These are phyloP conservation scores for Eupithecia dodoneata DNA, from an alignment of 2,888 invertebrate genomes.

Conservation along the genomic window DNA sequence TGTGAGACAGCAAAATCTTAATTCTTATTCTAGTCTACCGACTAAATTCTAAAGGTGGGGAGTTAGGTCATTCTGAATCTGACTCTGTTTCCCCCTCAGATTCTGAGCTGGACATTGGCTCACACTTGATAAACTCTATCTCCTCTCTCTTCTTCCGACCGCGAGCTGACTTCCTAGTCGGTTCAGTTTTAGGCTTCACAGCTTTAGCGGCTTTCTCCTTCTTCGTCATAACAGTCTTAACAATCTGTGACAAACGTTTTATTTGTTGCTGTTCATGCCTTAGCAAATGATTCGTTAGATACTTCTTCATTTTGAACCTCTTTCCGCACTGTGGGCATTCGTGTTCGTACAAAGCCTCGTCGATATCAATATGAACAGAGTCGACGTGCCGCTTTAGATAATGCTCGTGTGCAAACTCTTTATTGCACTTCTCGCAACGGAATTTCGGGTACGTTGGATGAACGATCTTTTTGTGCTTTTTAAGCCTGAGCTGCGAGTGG, in stretches of 20 bases:
- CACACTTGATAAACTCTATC: slow-evolving; percentile 79
- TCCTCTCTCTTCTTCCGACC: slow-evolving; percentile 60
- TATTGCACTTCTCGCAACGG: slow-evolving; percentile 74
- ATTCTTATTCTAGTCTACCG: background rate
- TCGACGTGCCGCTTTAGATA: slow-evolving; percentile 72
- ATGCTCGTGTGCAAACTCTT: slow-evolving; percentile 77
- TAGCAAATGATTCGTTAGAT: slow-evolving; percentile 73
- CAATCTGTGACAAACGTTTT: slow-evolving; percentile 75
- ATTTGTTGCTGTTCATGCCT: slow-evolving; percentile 77
- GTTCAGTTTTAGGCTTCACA: slow-evolving; percentile 39
- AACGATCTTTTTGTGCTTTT: slow-evolving; percentile 78
- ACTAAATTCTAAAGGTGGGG: background rate
- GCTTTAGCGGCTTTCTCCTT: slow-evolving; percentile 49
- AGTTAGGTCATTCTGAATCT: slow-evolving; percentile 19
- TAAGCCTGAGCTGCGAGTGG: slow-evolving; percentile 72
- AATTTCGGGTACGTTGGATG: slow-evolving; percentile 74
- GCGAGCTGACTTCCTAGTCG: slow-evolving; percentile 47
- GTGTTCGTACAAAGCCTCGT: slow-evolving; percentile 71
- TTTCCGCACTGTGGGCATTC: slow-evolving; percentile 76
- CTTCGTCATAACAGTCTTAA: slow-evolving; percentile 73
- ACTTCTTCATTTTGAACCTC: slow-evolving; percentile 74
- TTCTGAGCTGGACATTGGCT: slow-evolving; percentile 71
- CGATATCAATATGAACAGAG: slow-evolving; percentile 71
- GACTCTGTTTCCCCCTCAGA: slow-evolving; percentile 56
- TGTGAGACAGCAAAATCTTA: background rate